A percentile compares a stretch with the other conserved stretches of the same genome.
These are phyloP conservation scores for Atrina japonica DNA, from an alignment of 2,888 invertebrate genomes.

Conservation along the genomic window DNA sequence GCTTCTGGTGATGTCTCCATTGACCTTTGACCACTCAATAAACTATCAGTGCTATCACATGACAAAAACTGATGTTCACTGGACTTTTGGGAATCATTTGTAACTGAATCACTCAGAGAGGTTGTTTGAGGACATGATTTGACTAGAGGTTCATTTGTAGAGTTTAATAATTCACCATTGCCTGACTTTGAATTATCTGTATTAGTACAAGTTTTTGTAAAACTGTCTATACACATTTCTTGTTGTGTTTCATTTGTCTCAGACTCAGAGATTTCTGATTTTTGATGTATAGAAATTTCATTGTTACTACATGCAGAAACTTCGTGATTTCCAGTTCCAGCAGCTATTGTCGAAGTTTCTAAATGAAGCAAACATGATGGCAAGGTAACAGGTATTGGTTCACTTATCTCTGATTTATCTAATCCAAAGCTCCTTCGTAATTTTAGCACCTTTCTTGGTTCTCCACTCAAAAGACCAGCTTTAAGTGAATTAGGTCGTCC, in stretches of 20 bases:
- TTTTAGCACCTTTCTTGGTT: constrained; percentile 58
- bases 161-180: too few species aligned
- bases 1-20: constrained; percentile 38
- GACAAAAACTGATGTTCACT: constrained; percentile 43
- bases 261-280: too few species aligned
- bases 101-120: too few species aligned
- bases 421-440: constrained; percentile 64
- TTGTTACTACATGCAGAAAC: constrained; percentile 6
- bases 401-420: constrained; percentile 65
- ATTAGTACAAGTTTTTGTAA: constrained; percentile 2
- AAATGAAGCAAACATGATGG: constrained; percentile 30
- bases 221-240: background rate
- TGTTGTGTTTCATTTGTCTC: background rate
- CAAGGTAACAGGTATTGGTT: constrained; percentile 57
- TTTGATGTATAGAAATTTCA: too few species aligned
- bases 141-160: background rate
- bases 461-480: too few species aligned
- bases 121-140: too few species aligned
- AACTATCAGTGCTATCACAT: constrained; percentile 66
- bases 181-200: background rate
- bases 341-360: background rate
- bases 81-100: background rate
- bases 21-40: constrained; percentile 58
- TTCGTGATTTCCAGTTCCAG: background rate
- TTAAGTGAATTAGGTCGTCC: constrained; percentile 73